A percentile compares a stretch with the other conserved stretches of the same genome.
These are phyloP conservation scores for Trissolcus japonicus DNA, from an alignment of 2,888 invertebrate species.

Conservation along the genomic window DNA sequence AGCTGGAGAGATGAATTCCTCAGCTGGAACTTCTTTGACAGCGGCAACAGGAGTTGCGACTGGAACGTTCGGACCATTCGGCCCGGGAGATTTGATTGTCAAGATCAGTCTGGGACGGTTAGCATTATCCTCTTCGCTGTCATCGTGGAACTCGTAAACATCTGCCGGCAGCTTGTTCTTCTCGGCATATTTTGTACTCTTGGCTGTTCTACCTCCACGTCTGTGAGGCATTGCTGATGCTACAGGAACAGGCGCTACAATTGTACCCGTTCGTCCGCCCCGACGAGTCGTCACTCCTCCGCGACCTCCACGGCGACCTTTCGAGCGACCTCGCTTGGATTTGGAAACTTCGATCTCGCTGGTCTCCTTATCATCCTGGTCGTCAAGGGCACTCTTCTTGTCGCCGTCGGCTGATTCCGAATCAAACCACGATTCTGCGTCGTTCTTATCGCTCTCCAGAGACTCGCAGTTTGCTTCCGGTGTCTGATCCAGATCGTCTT, in stretches of 20 bases:
- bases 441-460: constrained; percentile 65
- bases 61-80: constrained; percentile 73
- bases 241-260: neutral
- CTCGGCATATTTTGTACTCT: constrained; percentile 74
- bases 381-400: constrained; percentile 70
- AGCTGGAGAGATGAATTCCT: constrained; percentile 79
- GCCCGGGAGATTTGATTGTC: constrained; percentile 86
- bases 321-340: constrained; percentile 51
- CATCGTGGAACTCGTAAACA: constrained; percentile 94
- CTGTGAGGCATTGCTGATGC: constrained; percentile 51
- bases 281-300: constrained; percentile 81
- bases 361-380: constrained; percentile 74
- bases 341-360: constrained; percentile 69
- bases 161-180: constrained; percentile 82
- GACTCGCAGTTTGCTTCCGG: constrained; percentile 62
- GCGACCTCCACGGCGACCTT: constrained; percentile 69
- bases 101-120: constrained; percentile 85
- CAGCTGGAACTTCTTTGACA: constrained; percentile 78
- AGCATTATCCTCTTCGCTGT: constrained; percentile 85
- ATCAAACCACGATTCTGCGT: constrained; percentile 71
- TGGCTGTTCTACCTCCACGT: constrained; percentile 76
- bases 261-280: constrained; percentile 71
- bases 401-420: constrained; percentile 65
- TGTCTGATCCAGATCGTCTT: constrained; percentile 64
- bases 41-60: constrained; percentile 74